phyloP scores from a whole-genome alignment of 2,797 vertebrate genomes.

The Coranthus polyacanthus region DNA sequence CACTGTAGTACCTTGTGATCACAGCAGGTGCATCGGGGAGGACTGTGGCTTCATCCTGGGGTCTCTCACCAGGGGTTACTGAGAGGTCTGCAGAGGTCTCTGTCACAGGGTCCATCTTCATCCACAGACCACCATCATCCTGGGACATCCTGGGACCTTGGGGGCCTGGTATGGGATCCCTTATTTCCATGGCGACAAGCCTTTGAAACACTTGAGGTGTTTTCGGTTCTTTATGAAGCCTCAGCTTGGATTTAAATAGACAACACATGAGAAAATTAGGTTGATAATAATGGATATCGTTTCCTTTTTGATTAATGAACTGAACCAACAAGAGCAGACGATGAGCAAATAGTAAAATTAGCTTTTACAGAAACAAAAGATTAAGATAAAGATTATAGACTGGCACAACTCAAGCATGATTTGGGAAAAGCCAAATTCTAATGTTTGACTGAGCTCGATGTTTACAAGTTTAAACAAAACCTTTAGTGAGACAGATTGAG shows the following conservation, averaged over 20 bases:
- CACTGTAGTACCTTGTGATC: constrained; percentile 23
- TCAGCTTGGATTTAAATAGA: constrained; percentile 14
- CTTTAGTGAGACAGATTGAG: background rate
- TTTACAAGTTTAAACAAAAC: background rate
- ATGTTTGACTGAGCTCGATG: no score
- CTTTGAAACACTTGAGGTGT: constrained; percentile 14
- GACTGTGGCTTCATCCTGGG: background rate
- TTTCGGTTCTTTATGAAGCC: constrained; percentile 1
- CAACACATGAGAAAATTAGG: constrained; percentile 19
- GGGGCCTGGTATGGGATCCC: constrained; percentile 4
- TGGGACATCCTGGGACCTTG: constrained; percentile 21
- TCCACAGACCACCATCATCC: constrained; percentile 44
- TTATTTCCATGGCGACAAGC: constrained; percentile 42
- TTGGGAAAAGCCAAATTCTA: no score
- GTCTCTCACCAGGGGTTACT: constrained; percentile 1
- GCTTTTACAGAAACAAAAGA: background rate
- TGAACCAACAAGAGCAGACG: no score
- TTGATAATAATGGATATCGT: background rate
- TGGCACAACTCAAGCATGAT: background rate
- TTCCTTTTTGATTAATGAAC: background rate
- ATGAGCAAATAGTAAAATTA: background rate
- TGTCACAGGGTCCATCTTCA: constrained; percentile 44
- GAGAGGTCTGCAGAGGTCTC: background rate
- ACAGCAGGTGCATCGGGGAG: background rate
- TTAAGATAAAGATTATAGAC: background rate